Conservation (phyloP, 2,113 vertebrate species). For the Lagopus muta region DNA sequence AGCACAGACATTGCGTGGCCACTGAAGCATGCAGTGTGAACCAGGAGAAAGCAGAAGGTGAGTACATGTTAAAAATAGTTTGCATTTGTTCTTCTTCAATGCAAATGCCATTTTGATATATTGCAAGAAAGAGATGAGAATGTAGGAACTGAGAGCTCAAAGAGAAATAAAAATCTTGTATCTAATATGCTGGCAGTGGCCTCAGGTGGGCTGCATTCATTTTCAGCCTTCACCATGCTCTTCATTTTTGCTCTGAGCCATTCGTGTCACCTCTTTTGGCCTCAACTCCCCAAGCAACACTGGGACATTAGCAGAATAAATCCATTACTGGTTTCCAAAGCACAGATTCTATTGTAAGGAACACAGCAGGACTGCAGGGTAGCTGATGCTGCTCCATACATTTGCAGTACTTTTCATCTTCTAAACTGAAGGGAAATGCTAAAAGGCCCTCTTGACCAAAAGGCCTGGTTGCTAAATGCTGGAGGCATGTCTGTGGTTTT, state of each 20-base stretch:
- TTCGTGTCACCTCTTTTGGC: background rate
- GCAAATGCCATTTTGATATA: background rate
- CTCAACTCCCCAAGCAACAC: background rate
- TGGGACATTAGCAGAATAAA: background rate
- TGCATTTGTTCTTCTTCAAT: background rate
- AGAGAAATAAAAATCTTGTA: background rate
- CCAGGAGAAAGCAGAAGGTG: background rate
- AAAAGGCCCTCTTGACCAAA: background rate
- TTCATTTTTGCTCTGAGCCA: background rate
- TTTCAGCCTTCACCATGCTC: background rate
- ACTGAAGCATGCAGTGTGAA: fast-evolving
- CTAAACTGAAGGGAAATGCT: background rate
- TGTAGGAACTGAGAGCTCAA: fast-evolving
- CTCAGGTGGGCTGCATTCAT: background rate
- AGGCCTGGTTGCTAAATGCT: background rate
- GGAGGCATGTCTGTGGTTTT: background rate
- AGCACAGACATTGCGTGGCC: fast-evolving
- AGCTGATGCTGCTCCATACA: background rate
- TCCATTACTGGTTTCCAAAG: background rate
- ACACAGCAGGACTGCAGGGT: background rate
- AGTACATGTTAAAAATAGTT: background rate
- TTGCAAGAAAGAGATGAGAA: background rate
- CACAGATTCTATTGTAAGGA: background rate
- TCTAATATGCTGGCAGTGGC: background rate
- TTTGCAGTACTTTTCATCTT: background rate